These are phyloP conservation scores for Ooceraea biroi DNA, from an alignment of 1,140 invertebrate genomes.

Conservation along the genomic window DNA sequence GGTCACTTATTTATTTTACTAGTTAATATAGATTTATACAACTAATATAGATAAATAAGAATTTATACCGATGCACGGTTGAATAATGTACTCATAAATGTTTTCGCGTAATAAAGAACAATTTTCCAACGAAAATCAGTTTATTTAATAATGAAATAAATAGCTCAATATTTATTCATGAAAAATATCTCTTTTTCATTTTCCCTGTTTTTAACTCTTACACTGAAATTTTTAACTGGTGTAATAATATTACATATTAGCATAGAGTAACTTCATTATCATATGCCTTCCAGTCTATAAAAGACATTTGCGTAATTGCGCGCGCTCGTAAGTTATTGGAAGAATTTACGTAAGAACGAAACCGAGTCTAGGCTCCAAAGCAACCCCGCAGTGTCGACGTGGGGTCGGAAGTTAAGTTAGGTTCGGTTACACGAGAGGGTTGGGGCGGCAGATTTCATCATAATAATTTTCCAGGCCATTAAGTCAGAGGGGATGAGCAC, in stretches of 20 bases:
- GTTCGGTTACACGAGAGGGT: slow-evolving; percentile 77
- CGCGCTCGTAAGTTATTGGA: slow-evolving; percentile 47
- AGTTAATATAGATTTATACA: too few relatives aligned
- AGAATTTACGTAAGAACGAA: slow-evolving; percentile 63
- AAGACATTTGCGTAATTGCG: slow-evolving; percentile 42
- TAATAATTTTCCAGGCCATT: slow-evolving; percentile 85
- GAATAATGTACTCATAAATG: too few relatives aligned
- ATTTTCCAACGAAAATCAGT: too few relatives aligned
- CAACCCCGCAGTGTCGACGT: slow-evolving; percentile 65
- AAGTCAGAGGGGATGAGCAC: slow-evolving; percentile 74
- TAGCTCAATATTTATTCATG: too few relatives aligned
- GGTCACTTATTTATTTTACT: background rate
- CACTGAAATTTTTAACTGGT: background rate
- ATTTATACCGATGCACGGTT: too few relatives aligned
- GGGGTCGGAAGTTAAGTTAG: slow-evolving; percentile 69
- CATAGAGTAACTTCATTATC: background rate
- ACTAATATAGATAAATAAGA: too few relatives aligned
- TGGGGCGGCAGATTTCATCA: slow-evolving; percentile 81
- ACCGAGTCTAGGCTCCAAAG: slow-evolving; percentile 39
- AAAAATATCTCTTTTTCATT: too few relatives aligned
- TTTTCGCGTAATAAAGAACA: too few relatives aligned
- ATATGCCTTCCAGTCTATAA: slow-evolving; percentile 9
- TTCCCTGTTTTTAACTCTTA: background rate
- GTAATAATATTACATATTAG: background rate
- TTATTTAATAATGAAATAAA: too few relatives aligned